Percentiles rank a stretch among this genome's conserved stretches.
phyloP scores from a whole-genome alignment of 2,888 invertebrate species.

The Machimus rusticus region DNA sequence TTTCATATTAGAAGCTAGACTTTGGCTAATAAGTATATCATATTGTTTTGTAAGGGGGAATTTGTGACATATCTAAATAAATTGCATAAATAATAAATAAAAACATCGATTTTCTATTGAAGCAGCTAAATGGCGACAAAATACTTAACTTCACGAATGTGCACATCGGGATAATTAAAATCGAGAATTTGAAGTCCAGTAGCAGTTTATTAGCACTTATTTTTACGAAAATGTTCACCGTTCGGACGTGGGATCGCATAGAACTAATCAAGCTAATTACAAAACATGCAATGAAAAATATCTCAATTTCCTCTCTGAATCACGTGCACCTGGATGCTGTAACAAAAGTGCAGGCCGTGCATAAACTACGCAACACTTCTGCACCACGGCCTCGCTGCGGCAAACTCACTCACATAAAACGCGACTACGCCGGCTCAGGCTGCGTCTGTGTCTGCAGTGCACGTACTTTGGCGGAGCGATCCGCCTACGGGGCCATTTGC shows the following conservation, averaged over 20 bases:
- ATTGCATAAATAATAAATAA: neutral
- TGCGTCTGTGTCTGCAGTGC: constrained; percentile 3
- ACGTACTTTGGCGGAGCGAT: neutral
- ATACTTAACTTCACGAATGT: neutral
- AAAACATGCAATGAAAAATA: constrained; percentile 53
- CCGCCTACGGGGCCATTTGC: constrained; percentile 35
- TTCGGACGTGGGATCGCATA: neutral
- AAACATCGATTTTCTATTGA: neutral
- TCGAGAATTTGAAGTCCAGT: constrained; percentile 10
- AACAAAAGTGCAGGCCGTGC: constrained; percentile 17
- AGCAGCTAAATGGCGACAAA: neutral
- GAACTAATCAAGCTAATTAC: constrained; percentile 37
- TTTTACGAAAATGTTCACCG: neutral
- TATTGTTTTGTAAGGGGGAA: neutral
- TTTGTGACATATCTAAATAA: too few relatives aligned
- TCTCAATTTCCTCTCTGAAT: constrained; percentile 53
- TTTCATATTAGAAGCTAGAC: too few relatives aligned
- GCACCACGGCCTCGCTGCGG: neutral
- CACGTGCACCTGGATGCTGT: constrained; percentile 28
- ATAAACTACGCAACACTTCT: neutral
- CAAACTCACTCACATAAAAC: neutral
- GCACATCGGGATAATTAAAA: constrained; percentile 9
- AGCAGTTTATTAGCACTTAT: constrained; percentile 20
- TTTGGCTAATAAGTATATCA: too few relatives aligned
- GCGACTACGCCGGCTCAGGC: neutral